Percentiles rank a stretch among this genome's conserved stretches.
phyloP scores from a whole-genome alignment of 2,888 invertebrate species.

The Crocallis elinguaria region DNA sequence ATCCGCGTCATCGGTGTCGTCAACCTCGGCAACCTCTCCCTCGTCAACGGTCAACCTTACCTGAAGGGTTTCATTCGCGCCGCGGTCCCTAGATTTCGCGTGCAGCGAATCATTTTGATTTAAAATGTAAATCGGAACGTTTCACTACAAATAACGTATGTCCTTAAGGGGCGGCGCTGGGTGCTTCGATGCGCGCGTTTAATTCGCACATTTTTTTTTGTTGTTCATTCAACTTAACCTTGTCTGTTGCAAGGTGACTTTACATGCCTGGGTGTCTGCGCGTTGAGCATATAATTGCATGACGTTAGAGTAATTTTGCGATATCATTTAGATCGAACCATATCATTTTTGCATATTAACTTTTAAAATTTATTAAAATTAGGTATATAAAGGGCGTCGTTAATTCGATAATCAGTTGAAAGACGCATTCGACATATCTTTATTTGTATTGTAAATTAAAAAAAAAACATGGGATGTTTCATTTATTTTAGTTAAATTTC shows the following conservation, averaged over 20 bases:
- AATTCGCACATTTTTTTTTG: slow-evolving; percentile 70
- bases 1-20: slow-evolving; percentile 53
- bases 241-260: slow-evolving; percentile 82
- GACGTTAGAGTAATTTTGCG: slow-evolving; percentile 71
- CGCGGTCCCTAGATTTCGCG: slow-evolving; percentile 17
- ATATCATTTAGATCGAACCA: slow-evolving; percentile 74
- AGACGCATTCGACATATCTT: slow-evolving; percentile 37
- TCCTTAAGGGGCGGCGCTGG: slow-evolving; percentile 32
- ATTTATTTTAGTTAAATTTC: slow-evolving; percentile 60
- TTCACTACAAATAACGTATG: slow-evolving; percentile 28
- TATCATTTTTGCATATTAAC: slow-evolving; percentile 76
- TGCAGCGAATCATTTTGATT: slow-evolving; percentile 25
- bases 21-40: slow-evolving; percentile 44
- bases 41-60: slow-evolving; percentile 40
- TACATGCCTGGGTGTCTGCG: slow-evolving; percentile 79
- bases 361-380: slow-evolving; percentile 56
- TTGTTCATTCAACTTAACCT: slow-evolving; percentile 81
- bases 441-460: slow-evolving; percentile 37
- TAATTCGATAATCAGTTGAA: slow-evolving; percentile 33
- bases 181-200: slow-evolving; percentile 56
- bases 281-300: slow-evolving; percentile 80
- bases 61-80: slow-evolving; percentile 20
- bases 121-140: slow-evolving; percentile 24
- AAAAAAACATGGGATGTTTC: slow-evolving; percentile 38
- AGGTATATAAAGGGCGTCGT: slow-evolving; percentile 46